Base-by-base conservation (phyloP, 2,888 invertebrate genomes). In the Agapostemon virescens region DNA sequence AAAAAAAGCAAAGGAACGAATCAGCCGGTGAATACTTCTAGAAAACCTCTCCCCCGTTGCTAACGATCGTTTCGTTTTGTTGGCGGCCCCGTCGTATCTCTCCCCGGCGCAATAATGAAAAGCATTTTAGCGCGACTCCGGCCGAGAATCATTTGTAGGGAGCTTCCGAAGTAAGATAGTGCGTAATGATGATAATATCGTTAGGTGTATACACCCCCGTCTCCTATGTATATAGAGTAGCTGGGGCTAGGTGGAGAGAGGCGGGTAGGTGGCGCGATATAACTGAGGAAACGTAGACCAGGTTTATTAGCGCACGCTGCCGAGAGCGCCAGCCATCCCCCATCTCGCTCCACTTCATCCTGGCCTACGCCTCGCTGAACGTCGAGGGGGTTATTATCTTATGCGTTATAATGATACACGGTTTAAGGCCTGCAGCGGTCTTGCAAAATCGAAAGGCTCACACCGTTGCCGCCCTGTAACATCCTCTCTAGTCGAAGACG, bases 221-320 rank as follows among this genome's bases (percentile, higher is more conserved):
- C 42, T 33, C 69, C 42, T 49, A 67, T 77, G 70, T 73, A 74
- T 33, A 71, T 83, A 79, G 77, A 81, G 67, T 71, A 72, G 45
- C 68, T 15, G 15, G 76, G 70, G 79, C 58, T 72, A 69, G 73
- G 42, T 55, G 74, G 80, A 26, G 80, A 69, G 80, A 17, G 80
- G 70, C 45, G 76, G 77, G 79, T 82, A 78, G 87, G 84, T 81
- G 83, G 85, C 86, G 87, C 88, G 88, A 89, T 90, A 88, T 91
- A 91, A 90, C 90, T 88, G 86, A 90, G 91, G 90, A 90, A 90
- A 90, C 90, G 89, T 88, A 88, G 88, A 87, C 86, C 83, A 89
- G 91, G 90, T 92, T 92, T 92, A 92, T 92, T 92, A 92, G 91
- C 89, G 88, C 88, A 91, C 88, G 90, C 88, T 88, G 88, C 89